Evolutionary conservation across 1,140 invertebrate species (phyloP).

Genomic region (Cylas formicarius): DNA sequence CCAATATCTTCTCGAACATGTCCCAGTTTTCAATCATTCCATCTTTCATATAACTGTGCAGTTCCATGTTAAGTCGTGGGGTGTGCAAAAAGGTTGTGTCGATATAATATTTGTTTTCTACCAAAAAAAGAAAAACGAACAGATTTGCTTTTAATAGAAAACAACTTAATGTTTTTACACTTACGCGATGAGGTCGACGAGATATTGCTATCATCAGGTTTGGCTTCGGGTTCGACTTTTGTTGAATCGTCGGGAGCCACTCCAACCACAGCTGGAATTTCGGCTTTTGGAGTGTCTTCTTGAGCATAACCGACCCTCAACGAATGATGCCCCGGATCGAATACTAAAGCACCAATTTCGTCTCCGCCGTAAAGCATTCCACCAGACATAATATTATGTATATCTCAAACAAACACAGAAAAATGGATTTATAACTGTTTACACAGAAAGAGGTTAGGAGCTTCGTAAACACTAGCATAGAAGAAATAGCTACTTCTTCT

Average conservation of each 20-base stretch:
- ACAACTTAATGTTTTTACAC: conserved; percentile 1
- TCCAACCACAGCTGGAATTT: conserved; percentile 80
- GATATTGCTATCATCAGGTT: conserved; percentile 45
- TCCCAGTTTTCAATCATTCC: conserved; percentile 97
- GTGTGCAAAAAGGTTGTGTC: conserved; percentile 84
- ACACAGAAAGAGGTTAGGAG: no score
- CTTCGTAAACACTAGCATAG: no score
- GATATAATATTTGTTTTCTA: conserved; percentile 68
- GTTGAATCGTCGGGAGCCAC: conserved; percentile 55
- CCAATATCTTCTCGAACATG: conserved; percentile 84
- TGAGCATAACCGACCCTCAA: conserved; percentile 83
- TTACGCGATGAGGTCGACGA: conserved; percentile 47
- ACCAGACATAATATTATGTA: conserved; percentile 36
- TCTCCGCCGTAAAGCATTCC: conserved; percentile 84
- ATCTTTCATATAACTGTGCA: conserved; percentile 85
- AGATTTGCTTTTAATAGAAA: background rate
- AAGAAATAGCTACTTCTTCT: no score
- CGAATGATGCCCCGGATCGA: conserved; percentile 91
- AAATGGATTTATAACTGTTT: no score
- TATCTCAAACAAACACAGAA: no score
- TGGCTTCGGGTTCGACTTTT: conserved; percentile 54
- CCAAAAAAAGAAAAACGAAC: conserved; percentile 12
- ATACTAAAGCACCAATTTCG: conserved; percentile 96
- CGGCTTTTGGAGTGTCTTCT: conserved; percentile 88
- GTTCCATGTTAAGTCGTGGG: conserved; percentile 77